Percentiles rank a stretch among this genome's conserved stretches.
These are phyloP conservation scores for Luffia ferchaultella DNA, from an alignment of 2,888 invertebrate species.

Conservation along the genomic window DNA sequence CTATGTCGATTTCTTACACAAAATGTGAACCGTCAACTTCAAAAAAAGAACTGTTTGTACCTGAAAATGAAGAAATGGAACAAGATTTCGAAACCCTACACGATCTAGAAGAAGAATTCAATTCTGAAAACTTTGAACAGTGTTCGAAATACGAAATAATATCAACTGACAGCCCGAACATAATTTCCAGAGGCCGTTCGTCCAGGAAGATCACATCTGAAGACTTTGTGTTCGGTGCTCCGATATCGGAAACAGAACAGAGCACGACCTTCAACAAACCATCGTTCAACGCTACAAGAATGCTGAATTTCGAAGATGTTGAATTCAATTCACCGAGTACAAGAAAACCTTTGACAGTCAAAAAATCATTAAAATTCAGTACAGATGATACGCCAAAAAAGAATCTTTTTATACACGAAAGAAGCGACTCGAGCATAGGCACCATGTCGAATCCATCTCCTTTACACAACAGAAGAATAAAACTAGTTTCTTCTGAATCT, in stretches of 20 bases:
- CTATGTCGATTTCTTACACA: conserved; percentile 3
- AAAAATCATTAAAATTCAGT: conserved; percentile 44
- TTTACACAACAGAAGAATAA: conserved; percentile 19
- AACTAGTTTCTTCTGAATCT: conserved; percentile 40
- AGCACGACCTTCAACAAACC: conserved; percentile 50
- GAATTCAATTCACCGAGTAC: conserved; percentile 49
- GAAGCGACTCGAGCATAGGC: conserved; percentile 40
- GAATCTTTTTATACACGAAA: conserved; percentile 29
- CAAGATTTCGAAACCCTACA: conserved; percentile 43
- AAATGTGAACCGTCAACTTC: conserved; percentile 11
- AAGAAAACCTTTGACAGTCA: conserved; percentile 28
- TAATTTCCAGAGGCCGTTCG: conserved; percentile 42
- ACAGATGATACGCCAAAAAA: conserved; percentile 34
- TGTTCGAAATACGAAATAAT: conserved; percentile 59
- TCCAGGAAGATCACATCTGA: conserved; percentile 37
- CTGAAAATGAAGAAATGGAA: conserved; percentile 33
- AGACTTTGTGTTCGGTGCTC: conserved; percentile 53
- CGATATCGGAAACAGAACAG: conserved; percentile 40
- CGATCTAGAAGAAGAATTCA: conserved; percentile 54
- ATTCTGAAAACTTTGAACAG: conserved; percentile 42
- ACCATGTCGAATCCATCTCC: conserved; percentile 33
- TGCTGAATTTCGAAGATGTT: conserved; percentile 50
- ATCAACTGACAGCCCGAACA: conserved; percentile 55
- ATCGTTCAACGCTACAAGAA: conserved; percentile 32
- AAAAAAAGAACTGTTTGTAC: conserved; percentile 28